phyloP scores from a whole-genome alignment of 2,113 vertebrate species.

The Leptocoma aspasia region DNA sequence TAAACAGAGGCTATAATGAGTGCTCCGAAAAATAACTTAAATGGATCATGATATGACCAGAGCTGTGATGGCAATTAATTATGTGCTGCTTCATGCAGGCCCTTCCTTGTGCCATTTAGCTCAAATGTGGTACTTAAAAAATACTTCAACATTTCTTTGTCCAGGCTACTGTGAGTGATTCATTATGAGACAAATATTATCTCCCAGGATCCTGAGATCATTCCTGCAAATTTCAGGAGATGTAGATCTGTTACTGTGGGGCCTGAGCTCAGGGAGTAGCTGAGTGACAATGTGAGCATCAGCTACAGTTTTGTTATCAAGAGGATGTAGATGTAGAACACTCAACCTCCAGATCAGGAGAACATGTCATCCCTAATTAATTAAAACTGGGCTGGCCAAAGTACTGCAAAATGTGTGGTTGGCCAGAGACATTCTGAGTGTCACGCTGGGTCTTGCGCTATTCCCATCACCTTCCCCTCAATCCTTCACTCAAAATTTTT shows the following conservation, averaged over 20 bases:
- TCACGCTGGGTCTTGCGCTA: not conserved
- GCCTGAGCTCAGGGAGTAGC: not conserved
- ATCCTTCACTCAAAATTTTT: not conserved
- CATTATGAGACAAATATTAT: not conserved
- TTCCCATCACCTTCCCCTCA: not conserved
- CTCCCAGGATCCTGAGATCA: not conserved
- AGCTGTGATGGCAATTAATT: constrained; percentile 66
- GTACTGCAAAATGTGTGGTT: not conserved
- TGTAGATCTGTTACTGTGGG: not conserved
- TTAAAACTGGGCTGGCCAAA: not conserved
- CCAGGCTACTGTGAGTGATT: constrained; percentile 41
- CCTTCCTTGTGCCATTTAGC: constrained; percentile 31
- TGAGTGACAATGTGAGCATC: not conserved
- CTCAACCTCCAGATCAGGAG: not conserved
- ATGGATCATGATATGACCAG: constrained; percentile 53
- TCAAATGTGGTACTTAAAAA: constrained; percentile 57
- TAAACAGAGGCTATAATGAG: constrained; percentile 68
- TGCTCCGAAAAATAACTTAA: constrained; percentile 67
- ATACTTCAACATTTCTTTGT: constrained; percentile 58
- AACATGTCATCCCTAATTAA: not conserved
- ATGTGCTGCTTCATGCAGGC: constrained; percentile 50
- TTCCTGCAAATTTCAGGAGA: not conserved
- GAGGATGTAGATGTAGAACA: not conserved
- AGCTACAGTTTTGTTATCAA: not conserved
- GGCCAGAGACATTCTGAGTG: not conserved